Base-by-base conservation (phyloP, 2,888 invertebrate genomes). In the Chymomyza procnemis region DNA sequence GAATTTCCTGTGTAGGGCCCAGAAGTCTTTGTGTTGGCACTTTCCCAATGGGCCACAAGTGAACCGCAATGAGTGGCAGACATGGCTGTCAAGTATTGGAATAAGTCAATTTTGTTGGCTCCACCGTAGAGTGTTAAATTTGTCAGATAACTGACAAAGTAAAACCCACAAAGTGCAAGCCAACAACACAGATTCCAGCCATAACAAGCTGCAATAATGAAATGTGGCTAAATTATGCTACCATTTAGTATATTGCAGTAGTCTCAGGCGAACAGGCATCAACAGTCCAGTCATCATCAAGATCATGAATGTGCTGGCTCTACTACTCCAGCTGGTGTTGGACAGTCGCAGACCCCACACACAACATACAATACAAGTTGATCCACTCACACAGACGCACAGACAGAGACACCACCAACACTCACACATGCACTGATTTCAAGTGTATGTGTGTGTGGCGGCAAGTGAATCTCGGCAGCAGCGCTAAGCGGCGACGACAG, bases 161-260 rank as follows among this genome's bases (percentile, higher is more conserved):
- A 80, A 79, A 81, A 73, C 69, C 82, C 70, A 71, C 76, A 68
- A 85, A 85, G 86, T 83, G 86, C 76, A 75, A 58, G 74, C 63
- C 34, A 41, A 41, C 34, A 34, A 34, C 5, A 26, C 26, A 79
- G 83, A 80, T 60, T 81, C 68, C 77, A 81, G 76, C 80, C 80
- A 81, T 80, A 79, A 79, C 82, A 75, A 65, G 68, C 9, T 41
- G 79, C 80, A 75, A 82, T 79, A 86, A 81, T 82, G 81, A 82
- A 84, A 41, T 41, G 69, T 77, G 67, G 77, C 81, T 77, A 84
- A 82, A 84, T 82, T 86, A 82, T 82, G 86, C 85, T 16, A n/a
- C 19, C 41, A 41, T 41, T 41, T 41, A 41, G 34, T 41, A 41
- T 41, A 41, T 41, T 41, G 34, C 34, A 41, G 34, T 34, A 5